phyloP scores from a whole-genome alignment of 2,888 invertebrate genomes.

The Athrips mouffetella region DNA sequence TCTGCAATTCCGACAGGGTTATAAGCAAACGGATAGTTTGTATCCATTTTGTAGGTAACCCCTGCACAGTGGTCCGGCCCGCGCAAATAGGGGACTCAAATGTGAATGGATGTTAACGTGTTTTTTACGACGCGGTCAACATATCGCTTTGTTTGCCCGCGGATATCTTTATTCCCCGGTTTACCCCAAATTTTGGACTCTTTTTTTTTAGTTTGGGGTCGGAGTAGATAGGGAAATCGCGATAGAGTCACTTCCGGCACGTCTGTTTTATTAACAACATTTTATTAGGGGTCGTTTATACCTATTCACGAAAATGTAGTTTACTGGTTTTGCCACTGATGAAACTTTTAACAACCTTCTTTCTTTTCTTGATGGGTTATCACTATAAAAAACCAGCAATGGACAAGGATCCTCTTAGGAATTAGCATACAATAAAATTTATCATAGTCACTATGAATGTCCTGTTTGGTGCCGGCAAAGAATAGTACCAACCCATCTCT shows the following conservation, averaged over 20 bases:
- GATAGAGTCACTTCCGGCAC: conserved; percentile 2
- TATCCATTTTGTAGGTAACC: conserved; percentile 26
- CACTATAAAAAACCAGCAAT: too few relatives aligned
- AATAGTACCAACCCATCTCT: too few relatives aligned
- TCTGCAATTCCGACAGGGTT: background rate
- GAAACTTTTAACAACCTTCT: too few relatives aligned
- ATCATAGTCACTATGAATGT: too few relatives aligned
- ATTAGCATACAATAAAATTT: too few relatives aligned
- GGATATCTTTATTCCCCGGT: conserved; percentile 67
- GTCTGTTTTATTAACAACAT: background rate
- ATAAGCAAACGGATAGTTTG: conserved; percentile 67
- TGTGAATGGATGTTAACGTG: conserved; percentile 78
- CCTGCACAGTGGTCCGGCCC: conserved; percentile 55
- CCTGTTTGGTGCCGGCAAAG: too few relatives aligned
- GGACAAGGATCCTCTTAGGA: too few relatives aligned
- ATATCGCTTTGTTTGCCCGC: conserved; percentile 74
- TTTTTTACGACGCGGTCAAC: conserved; percentile 75
- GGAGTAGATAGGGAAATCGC: conserved; percentile 18
- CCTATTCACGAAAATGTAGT: too few relatives aligned
- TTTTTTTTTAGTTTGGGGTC: conserved; percentile 31
- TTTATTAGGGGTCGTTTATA: background rate
- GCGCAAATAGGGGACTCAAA: conserved; percentile 72
- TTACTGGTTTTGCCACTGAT: too few relatives aligned
- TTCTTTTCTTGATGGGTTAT: too few relatives aligned
- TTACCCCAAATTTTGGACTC: conserved; percentile 54